Conservation (phyloP, 2,888 invertebrate genomes). For the Pegoplata infirma region DNA sequence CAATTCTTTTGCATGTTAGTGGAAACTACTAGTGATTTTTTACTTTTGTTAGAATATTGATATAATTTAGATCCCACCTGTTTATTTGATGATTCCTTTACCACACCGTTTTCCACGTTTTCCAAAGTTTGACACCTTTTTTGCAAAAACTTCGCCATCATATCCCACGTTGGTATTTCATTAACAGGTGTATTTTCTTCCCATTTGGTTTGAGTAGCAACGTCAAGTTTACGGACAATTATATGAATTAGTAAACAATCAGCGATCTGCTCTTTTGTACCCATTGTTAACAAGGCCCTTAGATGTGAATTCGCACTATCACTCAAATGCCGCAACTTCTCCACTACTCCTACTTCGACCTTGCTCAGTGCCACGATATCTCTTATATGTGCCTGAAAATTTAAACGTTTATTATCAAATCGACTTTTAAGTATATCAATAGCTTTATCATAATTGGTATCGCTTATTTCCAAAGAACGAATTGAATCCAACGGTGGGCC, state of each 20-base stretch:
- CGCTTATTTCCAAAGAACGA: slow-evolving; percentile 42
- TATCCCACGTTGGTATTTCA: slow-evolving; percentile 42
- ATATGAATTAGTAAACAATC: slow-evolving; percentile 45
- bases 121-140: slow-evolving; percentile 48
- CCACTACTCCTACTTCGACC: slow-evolving; percentile 44
- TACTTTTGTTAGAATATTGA: slow-evolving; percentile 5
- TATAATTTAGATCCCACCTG: slow-evolving; percentile 46
- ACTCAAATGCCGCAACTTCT: slow-evolving; percentile 38
- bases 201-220: slow-evolving; percentile 38
- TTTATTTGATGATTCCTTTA: slow-evolving; percentile 36
- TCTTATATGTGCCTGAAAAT: slow-evolving; percentile 55
- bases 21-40: slow-evolving; percentile 10
- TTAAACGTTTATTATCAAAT: slow-evolving; percentile 46
- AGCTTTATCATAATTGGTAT: slow-evolving; percentile 49
- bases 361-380: slow-evolving; percentile 46
- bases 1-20: slow-evolving; percentile 31
- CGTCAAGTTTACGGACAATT: slow-evolving; percentile 28
- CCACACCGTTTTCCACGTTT: slow-evolving; percentile 44
- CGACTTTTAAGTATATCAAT: slow-evolving; percentile 29
- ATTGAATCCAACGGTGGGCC: slow-evolving; percentile 43
- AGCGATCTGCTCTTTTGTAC: slow-evolving; percentile 41
- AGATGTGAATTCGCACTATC: slow-evolving; percentile 48
- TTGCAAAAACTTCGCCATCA: slow-evolving; percentile 39
- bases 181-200: slow-evolving; percentile 35
- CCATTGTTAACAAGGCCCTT: slow-evolving; percentile 41